Conservation (phyloP, 2,888 invertebrate species). For the Germaria angustata region DNA sequence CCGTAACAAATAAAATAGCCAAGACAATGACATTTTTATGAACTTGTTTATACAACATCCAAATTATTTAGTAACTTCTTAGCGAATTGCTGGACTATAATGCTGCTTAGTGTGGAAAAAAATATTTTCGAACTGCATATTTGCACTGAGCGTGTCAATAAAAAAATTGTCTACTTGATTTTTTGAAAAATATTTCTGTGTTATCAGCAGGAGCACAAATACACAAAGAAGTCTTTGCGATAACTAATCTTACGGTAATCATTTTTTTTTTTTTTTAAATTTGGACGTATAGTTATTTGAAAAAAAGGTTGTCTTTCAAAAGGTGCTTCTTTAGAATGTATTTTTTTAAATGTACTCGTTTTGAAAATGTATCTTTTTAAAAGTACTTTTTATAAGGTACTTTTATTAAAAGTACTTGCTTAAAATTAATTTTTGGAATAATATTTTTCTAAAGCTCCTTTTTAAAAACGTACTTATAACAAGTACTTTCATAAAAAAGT, state of each 20-base stretch:
- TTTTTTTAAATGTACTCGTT: not conserved
- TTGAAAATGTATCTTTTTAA: not conserved
- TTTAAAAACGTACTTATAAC: too few species aligned
- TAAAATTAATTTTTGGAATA: not conserved
- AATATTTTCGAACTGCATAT: not conserved
- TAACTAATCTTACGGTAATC: not conserved
- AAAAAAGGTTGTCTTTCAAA: too few species aligned
- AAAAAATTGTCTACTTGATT: not conserved
- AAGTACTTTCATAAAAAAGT: too few species aligned
- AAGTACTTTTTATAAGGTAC: not conserved
- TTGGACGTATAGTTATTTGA: too few species aligned
- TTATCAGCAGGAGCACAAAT: constrained; percentile 1
- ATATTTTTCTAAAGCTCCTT: not conserved
- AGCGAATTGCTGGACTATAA: not conserved
- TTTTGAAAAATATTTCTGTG: not conserved
- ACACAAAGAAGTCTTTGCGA: not conserved
- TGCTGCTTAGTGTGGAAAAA: not conserved
- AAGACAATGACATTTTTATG: not conserved
- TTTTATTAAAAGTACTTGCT: not conserved
- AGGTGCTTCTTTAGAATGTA: too few species aligned
- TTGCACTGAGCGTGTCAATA: not conserved
- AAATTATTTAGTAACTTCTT: not conserved
- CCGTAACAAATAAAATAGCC: not conserved
- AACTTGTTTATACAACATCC: not conserved
- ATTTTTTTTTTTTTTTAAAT: not conserved